Percentiles rank a stretch among this genome's conserved stretches.
These are phyloP conservation scores for Hipparchia semele DNA, from an alignment of 2,888 invertebrate species.

Conservation along the genomic window DNA sequence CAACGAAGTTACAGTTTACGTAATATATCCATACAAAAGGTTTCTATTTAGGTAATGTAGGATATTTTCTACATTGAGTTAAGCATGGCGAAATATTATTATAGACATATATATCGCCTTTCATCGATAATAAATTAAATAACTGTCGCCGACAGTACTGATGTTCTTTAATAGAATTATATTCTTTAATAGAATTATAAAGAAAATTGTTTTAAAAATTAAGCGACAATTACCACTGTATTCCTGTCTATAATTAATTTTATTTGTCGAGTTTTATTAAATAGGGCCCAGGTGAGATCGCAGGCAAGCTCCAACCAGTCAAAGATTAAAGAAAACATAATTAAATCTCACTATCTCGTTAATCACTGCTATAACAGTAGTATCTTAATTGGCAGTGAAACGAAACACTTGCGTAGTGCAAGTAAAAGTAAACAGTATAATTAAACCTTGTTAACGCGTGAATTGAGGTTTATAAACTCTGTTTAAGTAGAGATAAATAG, in stretches of 20 bases:
- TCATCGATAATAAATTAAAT: too few relatives aligned
- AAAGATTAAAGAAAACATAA: conserved; percentile 4
- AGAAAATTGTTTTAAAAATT: too few relatives aligned
- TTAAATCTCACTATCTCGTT: conserved; percentile 15
- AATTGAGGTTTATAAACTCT: conserved; percentile 16
- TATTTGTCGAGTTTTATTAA: too few relatives aligned
- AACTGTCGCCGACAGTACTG: too few relatives aligned
- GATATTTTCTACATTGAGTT: neutral
- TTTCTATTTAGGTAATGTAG: neutral
- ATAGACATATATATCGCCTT: too few relatives aligned
- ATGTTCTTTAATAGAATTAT: too few relatives aligned
- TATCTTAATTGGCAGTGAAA: conserved; percentile 30
- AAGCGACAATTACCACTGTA: too few relatives aligned
- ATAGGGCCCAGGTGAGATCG: neutral
- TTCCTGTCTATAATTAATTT: too few relatives aligned
- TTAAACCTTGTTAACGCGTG: conserved; percentile 25
- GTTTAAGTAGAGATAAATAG: neutral
- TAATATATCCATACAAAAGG: neutral
- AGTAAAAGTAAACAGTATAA: conserved; percentile 23
- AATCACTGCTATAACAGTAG: conserved; percentile 24
- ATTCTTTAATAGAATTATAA: too few relatives aligned
- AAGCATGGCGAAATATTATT: neutral
- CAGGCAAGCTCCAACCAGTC: neutral
- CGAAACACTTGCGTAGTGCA: conserved; percentile 21
- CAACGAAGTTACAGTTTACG: neutral